Percentiles rank a stretch among this genome's conserved stretches.
Conservation (phyloP, 2,113 vertebrate genomes). For the Xerus inauris region DNA sequence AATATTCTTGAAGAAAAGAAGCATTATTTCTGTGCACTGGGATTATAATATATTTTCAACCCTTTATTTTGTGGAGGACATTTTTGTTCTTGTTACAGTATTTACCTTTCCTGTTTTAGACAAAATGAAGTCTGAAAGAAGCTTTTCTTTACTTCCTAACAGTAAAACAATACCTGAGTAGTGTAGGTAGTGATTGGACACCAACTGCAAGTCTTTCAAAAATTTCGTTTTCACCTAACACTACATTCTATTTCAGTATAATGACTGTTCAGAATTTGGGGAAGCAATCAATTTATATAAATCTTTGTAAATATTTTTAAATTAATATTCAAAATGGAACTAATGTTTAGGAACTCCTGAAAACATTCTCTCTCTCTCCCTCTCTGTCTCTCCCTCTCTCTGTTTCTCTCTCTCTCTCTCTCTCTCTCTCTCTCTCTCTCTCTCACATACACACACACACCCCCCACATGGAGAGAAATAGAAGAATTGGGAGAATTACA, state of each 20-base stretch:
- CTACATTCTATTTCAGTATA: background rate
- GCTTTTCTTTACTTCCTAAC: background rate
- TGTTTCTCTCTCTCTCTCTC: too few species aligned
- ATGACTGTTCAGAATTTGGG: background rate
- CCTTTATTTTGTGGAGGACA: background rate
- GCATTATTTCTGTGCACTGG: background rate
- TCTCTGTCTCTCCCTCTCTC: too few species aligned
- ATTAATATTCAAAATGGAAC: background rate
- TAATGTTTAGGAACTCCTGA: background rate
- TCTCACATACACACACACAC: background rate
- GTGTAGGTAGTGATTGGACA: background rate
- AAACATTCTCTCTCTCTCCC: background rate
- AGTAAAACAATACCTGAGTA: background rate
- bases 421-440: too few species aligned
- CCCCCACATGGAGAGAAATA: background rate
- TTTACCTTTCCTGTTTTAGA: constrained; percentile 52
- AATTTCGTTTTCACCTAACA: background rate
- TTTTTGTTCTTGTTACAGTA: background rate
- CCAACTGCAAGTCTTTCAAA: constrained; percentile 28
- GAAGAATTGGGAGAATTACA: background rate
- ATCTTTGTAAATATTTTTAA: background rate
- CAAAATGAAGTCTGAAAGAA: constrained; percentile 38
- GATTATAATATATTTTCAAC: background rate
- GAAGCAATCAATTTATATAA: background rate
- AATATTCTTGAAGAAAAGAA: background rate